Percentiles rank a stretch among this genome's conserved stretches.
phyloP scores from a whole-genome alignment of 2,888 invertebrate species.

The Atethmia centrago region DNA sequence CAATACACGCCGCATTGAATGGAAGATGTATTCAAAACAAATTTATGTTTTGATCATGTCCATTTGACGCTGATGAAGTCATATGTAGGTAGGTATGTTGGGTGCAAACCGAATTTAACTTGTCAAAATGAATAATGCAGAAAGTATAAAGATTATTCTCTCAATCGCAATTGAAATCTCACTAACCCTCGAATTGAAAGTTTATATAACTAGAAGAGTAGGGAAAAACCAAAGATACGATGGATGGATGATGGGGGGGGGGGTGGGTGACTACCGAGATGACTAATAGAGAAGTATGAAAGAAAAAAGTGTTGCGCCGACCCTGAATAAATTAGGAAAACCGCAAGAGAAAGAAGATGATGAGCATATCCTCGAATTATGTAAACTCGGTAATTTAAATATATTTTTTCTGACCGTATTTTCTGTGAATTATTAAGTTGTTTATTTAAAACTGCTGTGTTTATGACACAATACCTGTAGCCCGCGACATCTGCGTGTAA shows the following conservation, averaged over 20 bases:
- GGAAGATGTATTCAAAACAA: background rate
- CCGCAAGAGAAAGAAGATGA: background rate
- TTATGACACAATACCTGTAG: background rate
- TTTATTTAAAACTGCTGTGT: background rate
- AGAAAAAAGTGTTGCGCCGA: background rate
- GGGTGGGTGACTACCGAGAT: background rate
- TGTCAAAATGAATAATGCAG: background rate
- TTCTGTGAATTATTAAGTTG: background rate
- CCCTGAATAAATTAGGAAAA: background rate
- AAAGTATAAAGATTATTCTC: background rate
- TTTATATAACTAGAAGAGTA: background rate
- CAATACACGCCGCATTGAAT: conserved; percentile 4
- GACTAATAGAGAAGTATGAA: background rate
- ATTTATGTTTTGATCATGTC: background rate
- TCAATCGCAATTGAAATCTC: too few relatives aligned
- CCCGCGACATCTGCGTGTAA: background rate
- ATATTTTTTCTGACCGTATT: background rate
- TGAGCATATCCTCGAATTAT: background rate
- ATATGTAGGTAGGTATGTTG: background rate
- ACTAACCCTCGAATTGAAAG: background rate
- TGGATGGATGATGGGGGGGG: too few relatives aligned
- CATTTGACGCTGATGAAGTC: background rate
- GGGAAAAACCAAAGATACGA: too few relatives aligned
- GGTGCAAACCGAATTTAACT: too few relatives aligned
- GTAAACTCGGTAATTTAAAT: background rate